Base-by-base conservation (phyloP, 2,888 invertebrate genomes). In the Endotricha flammealis region DNA sequence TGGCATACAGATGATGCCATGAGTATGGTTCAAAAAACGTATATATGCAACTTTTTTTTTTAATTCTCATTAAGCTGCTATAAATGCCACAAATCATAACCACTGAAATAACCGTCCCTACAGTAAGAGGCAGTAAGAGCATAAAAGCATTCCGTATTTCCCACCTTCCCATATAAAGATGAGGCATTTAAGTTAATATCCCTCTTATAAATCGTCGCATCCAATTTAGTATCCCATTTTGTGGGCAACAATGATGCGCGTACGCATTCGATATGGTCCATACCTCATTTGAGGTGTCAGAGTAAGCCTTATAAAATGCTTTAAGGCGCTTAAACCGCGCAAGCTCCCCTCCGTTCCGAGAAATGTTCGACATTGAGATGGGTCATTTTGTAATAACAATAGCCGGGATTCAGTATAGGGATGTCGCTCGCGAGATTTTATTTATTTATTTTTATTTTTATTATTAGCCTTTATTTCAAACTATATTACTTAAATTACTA, bases 311-410 rank as follows among this genome's bases (percentile, higher is more conserved):
- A 74, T 70, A 75, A 69, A 76, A 75, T 65, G 72, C 62, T 73
- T 64, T 63, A 64, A 72, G 74, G 72, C 66, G 66, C 70, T 72
- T 75, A 68, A 48, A 61, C 13, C 47, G 61, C 58, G 58, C 61
- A 62, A 56, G 53, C 48, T n/a, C 46, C 55, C 57, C 56, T 46
- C 48, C 50, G 48, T 82, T 81, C 80, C 56, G 58, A 67, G 82
- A 82, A 77, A 49, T 61, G 53, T 61, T 65, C 77, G 85, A 82
- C 85, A 79, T 85, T 85, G 82, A 85, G 82, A 83, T 78, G 83
- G 85, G 85, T 83, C 79, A 70, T 82, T 82, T 80, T 79, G 66
- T 81, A 77, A 75, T 78, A 81, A 81, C 75, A 79, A 82, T 75
- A 71, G 68, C 60, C 32, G 50, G 52, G 48, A 33, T 40, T 41